Evolutionary conservation across 2,797 vertebrate species (phyloP).

Genomic region (Tokudaia tokunoshimensis): DNA sequence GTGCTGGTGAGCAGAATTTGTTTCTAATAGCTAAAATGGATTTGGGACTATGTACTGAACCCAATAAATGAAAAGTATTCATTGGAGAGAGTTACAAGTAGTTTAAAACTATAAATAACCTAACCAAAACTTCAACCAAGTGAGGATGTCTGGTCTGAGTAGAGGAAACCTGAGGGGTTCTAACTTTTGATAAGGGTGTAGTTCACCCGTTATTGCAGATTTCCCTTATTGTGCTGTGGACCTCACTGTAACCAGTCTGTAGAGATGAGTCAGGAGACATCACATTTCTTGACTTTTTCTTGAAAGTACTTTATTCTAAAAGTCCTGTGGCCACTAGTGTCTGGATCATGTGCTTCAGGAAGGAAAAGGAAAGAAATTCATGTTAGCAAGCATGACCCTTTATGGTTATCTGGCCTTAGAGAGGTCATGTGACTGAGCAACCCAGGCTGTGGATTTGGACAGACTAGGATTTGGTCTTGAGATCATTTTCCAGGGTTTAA

Average conservation of each 20-base stretch:
- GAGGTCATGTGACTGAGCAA: neutral
- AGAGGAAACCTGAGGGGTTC: neutral
- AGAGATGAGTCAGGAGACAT: neutral
- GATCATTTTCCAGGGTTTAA: slow-evolving; percentile 10
- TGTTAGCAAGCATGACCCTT: neutral
- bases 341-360: neutral
- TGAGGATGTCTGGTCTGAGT: neutral
- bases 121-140: neutral
- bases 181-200: neutral
- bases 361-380: neutral
- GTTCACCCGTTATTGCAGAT: neutral
- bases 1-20: neutral
- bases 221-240: neutral
- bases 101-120: slow-evolving; percentile 15
- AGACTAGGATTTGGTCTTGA: neutral
- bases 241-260: neutral
- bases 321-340: neutral
- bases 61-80: neutral
- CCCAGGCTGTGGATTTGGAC: neutral
- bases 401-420: neutral
- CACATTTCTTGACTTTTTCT: slow-evolving; percentile 48
- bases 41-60: slow-evolving; percentile 6
- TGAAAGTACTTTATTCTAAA: neutral
- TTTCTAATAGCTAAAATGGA: slow-evolving; percentile 9
- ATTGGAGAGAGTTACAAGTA: neutral